A percentile compares a stretch with the other conserved stretches of the same genome.
Conservation (phyloP, 2,113 vertebrate species). For the Gallinago paraguaiae region DNA sequence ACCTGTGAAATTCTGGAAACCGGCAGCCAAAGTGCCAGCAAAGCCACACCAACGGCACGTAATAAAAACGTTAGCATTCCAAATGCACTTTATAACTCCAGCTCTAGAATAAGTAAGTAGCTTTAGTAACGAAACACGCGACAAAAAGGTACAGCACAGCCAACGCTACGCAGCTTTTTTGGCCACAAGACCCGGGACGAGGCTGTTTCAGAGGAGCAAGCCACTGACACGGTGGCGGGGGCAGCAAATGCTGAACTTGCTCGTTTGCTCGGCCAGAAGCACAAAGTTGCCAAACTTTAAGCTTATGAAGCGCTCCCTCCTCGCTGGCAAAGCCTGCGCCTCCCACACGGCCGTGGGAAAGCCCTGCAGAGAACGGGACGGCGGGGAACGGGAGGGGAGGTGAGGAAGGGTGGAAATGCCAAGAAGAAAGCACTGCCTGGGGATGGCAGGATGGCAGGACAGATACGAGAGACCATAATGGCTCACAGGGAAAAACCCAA, state of each 20-base stretch:
- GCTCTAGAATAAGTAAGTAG: not conserved
- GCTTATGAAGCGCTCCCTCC: not conserved
- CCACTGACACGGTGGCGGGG: not conserved
- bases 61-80: slow-evolving; percentile 17
- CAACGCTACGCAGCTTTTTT: not conserved
- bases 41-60: slow-evolving; percentile 27
- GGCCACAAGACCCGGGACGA: not conserved
- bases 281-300: not conserved
- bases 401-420: not conserved
- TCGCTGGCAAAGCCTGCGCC: accelerated
- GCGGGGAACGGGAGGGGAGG: not conserved
- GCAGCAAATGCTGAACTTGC: not conserved
- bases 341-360: not conserved
- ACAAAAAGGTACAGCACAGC: slow-evolving; percentile 2
- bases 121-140: slow-evolving; percentile 1
- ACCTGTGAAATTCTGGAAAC: not conserved
- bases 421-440: not conserved
- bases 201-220: not conserved
- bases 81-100: slow-evolving; percentile 16
- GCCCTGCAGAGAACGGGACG: not conserved
- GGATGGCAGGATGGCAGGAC: not conserved
- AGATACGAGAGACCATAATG: accelerated
- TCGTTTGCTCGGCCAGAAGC: not conserved
- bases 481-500: not conserved
- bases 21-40: slow-evolving; percentile 18